Evolutionary conservation across 2,113 vertebrate genomes (phyloP), one percentile per base, ranked within the genome.

Genomic region (Thunnus thynnus): DNA sequence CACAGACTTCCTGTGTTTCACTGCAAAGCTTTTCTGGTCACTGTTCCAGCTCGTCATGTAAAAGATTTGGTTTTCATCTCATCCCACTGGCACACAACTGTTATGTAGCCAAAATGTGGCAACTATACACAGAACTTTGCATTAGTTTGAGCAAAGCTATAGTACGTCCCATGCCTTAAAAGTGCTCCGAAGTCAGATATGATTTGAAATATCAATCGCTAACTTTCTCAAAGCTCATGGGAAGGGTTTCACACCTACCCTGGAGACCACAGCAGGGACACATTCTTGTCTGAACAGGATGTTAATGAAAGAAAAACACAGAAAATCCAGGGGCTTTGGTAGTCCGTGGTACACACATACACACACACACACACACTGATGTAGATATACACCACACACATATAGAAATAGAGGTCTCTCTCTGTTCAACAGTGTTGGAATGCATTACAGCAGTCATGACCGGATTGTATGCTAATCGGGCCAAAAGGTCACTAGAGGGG

Each of bases 271-370:
- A 88, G 88, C 89, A 86, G 91, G 93, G 92, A 94, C 91, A 93
- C 92, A 95, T 94, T 95, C 92, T 89, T 93, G 87, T 88, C 92
- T 82, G 88, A 91, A 90, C 84, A 87, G 89, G 84, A 92, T 84
- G 86, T 93, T 95, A 95, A 95, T 95, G 94, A 95, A 96, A 95
- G 90, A 93, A 91, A 94, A 96, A 95, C 94, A 96, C 54, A 82
- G 89, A 91, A 88, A 95, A 95, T 94, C 94, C 93, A 41, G 62
- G 90, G 89, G 90, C 89, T 94, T 94, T 86, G 80, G 87, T 78
- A 32, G 83, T 89, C 87, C 64, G 48, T 60, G 63, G 52, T 54
- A 36, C 57, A 54, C 62, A 30, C 61, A 2, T 13, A 58, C 46
- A 58, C 76, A 54, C 36, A 36, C 65, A 30, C 48, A 27, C 66